phyloP scores from a whole-genome alignment of 2,113 vertebrate genomes.

The Apodemus speciosus region DNA sequence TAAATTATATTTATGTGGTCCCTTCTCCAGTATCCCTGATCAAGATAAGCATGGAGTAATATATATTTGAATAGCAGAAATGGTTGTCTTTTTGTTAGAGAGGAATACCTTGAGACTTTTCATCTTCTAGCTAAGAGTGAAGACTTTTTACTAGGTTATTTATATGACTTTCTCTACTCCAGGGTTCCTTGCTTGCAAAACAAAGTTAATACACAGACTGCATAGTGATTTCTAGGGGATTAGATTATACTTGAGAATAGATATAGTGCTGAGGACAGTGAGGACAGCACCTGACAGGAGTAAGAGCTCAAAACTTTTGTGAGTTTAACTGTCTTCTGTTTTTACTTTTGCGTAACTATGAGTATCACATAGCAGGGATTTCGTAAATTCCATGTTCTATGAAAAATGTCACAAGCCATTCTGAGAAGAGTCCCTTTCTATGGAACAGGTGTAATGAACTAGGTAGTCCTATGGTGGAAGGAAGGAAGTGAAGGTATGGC shows the following conservation, averaged over 20 bases:
- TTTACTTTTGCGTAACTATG: neutral
- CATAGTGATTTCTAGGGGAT: neutral
- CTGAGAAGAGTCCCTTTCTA: neutral
- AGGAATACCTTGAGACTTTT: too few relatives aligned
- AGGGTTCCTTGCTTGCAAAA: too few relatives aligned
- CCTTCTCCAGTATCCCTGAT: neutral
- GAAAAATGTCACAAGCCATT: neutral
- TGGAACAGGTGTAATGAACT: neutral
- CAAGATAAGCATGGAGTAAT: neutral
- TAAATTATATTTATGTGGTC: neutral
- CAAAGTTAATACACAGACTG: too few relatives aligned
- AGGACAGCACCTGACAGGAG: neutral
- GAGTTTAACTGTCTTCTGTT: neutral
- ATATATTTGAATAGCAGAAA: neutral
- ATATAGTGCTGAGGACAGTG: neutral
- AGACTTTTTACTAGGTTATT: too few relatives aligned
- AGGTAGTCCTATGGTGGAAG: neutral
- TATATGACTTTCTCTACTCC: too few relatives aligned
- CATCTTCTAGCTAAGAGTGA: too few relatives aligned
- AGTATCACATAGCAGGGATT: neutral
- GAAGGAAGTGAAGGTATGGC: neutral
- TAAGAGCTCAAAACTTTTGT: neutral
- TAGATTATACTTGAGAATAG: neutral
- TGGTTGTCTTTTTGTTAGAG: neutral
- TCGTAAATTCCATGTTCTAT: slow-evolving; percentile 1